Conservation (phyloP, 2,888 invertebrate species). For the Chorisops tibialis region DNA sequence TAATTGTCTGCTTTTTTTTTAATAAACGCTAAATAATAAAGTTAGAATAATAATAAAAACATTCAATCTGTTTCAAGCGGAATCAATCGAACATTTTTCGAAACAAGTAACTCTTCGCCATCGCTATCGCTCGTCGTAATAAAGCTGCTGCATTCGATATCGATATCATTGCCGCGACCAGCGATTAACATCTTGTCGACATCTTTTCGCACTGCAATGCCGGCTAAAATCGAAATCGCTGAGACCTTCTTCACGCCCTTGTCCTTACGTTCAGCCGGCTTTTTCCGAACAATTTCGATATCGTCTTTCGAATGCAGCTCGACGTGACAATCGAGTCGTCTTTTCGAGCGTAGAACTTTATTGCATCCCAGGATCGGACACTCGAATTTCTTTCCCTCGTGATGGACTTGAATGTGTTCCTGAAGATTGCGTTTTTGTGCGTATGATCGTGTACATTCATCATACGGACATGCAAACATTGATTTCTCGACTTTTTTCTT, state of each 20-base stretch:
- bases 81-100: neutral
- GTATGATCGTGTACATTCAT: constrained; percentile 53
- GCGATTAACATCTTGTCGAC: constrained; percentile 40
- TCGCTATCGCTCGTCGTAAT: constrained; percentile 15
- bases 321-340: constrained; percentile 14
- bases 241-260: constrained; percentile 42
- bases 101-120: neutral
- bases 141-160: constrained; percentile 7
- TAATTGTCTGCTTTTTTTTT: constrained; percentile 45
- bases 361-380: constrained; percentile 50
- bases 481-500: constrained; percentile 31
- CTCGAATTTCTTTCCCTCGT: constrained; percentile 48
- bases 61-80: neutral
- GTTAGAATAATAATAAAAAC: neutral
- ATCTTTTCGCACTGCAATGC: constrained; percentile 39
- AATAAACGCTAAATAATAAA: neutral
- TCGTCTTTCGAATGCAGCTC: constrained; percentile 11
- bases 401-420: constrained; percentile 56
- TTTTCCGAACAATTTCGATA: neutral
- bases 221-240: constrained; percentile 40
- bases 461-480: constrained; percentile 44
- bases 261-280: constrained; percentile 40
- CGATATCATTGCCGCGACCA: constrained; percentile 37
- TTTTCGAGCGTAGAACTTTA: constrained; percentile 40
- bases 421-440: constrained; percentile 57